Percentiles rank a stretch among this genome's conserved stretches.
phyloP scores from a whole-genome alignment of 2,113 vertebrate genomes.

The Laticauda laticaudata region DNA sequence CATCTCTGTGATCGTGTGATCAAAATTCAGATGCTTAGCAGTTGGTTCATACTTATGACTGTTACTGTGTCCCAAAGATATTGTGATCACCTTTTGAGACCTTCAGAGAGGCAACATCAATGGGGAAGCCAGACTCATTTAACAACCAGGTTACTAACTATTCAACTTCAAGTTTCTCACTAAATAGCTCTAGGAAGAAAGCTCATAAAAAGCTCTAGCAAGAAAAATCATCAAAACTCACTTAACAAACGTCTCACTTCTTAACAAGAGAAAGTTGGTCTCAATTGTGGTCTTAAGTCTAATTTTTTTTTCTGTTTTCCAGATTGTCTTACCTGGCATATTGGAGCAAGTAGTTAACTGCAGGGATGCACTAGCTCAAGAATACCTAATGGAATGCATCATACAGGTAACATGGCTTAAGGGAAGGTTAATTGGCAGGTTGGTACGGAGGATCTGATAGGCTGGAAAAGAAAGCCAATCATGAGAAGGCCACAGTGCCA shows the following conservation, averaged over 20 bases:
- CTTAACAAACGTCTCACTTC: background rate
- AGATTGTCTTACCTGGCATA: conserved; percentile 93
- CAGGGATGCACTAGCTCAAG: conserved; percentile 95
- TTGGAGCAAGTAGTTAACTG: conserved; percentile 98
- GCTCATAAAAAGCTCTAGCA: background rate
- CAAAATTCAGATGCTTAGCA: background rate
- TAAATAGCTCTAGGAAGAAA: background rate
- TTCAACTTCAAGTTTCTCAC: background rate
- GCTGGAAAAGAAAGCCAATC: background rate
- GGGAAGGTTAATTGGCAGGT: background rate
- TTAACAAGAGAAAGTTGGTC: background rate
- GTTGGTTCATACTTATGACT: background rate
- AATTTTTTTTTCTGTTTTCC: background rate
- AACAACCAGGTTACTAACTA: background rate
- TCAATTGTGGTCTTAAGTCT: background rate
- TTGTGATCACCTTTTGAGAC: background rate
- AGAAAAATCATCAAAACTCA: background rate
- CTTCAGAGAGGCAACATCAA: background rate
- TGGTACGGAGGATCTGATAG: background rate
- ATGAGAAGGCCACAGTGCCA: background rate
- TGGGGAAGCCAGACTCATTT: background rate
- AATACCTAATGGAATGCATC: conserved; percentile 99
- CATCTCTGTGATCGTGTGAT: background rate
- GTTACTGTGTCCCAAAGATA: background rate
- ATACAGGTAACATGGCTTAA: conserved; percentile 84